Base-by-base conservation (phyloP, 2,113 vertebrate genomes). In the Prionailurus viverrinus region DNA sequence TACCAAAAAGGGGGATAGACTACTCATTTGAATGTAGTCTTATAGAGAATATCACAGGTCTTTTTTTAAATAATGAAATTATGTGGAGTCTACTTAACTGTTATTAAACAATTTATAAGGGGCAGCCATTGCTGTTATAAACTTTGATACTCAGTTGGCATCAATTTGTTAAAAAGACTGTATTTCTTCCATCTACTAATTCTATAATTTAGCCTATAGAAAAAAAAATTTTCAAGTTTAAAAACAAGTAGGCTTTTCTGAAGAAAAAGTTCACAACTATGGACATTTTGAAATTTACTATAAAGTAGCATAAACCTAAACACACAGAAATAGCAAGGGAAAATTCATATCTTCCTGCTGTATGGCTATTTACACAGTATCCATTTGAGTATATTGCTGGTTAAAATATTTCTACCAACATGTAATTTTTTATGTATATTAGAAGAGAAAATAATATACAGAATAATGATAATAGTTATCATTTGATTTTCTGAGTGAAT, bases 41-140 rank as follows among this genome's bases (percentile, higher is more conserved):
- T 93, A 76, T 73, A 94, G 12, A 82, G 29, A 96, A 91, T 80
- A 94, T 81, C 41, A 92, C 69, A 95, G 39, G 94, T 76, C 0
- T 69, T 97, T 98, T 86, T 96, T 79, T 65, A 84, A 58, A 92
- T 36, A 61, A 68, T 29, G 31, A 94, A 91, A 96, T 97, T 90
- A 91, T 53, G 61, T 11, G 80, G 51, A 87, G 73, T 51, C 74
- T 96, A 92, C 74, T 97, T 96, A 84, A 85, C 41, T 71, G 95
- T 10, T 53, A 97, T 91, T 36, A 95, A 53, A 51, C 76, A 97
- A 90, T 97, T 71, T 8, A 94, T 25, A 94, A 91, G 98, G 73
- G 93, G 12, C 80, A 97, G 27, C 0, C 3, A 53, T 14, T 55
- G 51, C 31, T 91, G 36, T 19, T 86, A 51, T 15, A 29, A 83